phyloP scores from a whole-genome alignment of 2,113 vertebrate genomes.

The Indicator maculatus region DNA sequence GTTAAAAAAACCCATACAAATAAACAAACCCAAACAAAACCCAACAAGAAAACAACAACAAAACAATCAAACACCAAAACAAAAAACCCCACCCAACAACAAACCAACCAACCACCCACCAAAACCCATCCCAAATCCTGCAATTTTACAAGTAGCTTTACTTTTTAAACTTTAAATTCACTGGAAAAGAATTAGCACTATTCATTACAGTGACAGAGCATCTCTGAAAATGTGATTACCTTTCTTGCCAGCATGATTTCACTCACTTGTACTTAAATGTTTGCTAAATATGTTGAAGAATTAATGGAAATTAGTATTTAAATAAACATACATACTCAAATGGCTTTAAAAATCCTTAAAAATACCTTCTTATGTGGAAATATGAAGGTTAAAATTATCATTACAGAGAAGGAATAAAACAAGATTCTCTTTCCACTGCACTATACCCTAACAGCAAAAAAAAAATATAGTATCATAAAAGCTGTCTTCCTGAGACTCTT shows the following conservation, averaged over 20 bases:
- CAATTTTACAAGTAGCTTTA: neutral
- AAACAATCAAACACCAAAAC: too few relatives aligned
- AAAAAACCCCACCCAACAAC: too few relatives aligned
- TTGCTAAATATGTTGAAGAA: neutral
- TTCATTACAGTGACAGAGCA: neutral
- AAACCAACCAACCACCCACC: too few relatives aligned
- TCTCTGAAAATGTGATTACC: neutral
- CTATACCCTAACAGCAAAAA: neutral
- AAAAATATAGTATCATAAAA: neutral
- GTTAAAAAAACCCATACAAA: neutral
- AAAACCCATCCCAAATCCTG: too few relatives aligned
- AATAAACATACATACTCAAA: neutral
- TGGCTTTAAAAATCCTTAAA: neutral
- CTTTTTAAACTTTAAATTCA: neutral
- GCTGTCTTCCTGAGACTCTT: neutral
- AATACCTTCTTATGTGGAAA: neutral
- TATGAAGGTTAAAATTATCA: neutral
- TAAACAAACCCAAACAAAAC: too few relatives aligned
- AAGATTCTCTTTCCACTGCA: neutral
- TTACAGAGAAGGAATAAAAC: neutral
- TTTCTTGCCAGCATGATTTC: neutral
- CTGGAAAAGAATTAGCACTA: neutral
- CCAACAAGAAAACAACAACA: too few relatives aligned
- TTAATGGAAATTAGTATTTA: neutral
- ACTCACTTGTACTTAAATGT: neutral